Conservation (phyloP, 2,888 invertebrate species). For the Rhopalosiphum nymphaeae region DNA sequence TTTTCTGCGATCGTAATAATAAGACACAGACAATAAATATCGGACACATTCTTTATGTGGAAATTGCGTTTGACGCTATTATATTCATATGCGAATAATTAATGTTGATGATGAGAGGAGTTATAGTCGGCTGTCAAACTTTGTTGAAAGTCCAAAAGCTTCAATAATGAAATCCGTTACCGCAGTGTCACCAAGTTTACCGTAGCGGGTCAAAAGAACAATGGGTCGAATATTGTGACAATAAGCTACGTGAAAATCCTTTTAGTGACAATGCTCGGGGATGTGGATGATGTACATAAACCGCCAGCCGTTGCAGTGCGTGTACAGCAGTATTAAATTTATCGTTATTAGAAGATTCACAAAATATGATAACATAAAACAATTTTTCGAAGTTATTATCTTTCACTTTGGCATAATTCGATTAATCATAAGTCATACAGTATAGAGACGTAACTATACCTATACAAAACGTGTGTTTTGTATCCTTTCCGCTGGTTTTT, state of each 20-base stretch:
- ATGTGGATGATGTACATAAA: neutral
- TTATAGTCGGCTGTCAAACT: neutral
- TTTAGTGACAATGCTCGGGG: slow-evolving; percentile 24
- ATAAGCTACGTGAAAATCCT: slow-evolving; percentile 41
- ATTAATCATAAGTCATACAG: slow-evolving; percentile 22
- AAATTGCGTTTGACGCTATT: neutral
- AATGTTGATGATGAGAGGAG: neutral
- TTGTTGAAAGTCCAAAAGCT: slow-evolving; percentile 17
- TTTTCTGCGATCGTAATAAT: neutral
- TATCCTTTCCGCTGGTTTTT: neutral
- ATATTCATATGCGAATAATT: slow-evolving; percentile 30
- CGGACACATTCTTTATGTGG: neutral
- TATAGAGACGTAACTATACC: neutral
- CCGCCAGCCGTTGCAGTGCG: neutral
- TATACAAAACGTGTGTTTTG: neutral
- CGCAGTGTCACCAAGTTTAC: neutral
- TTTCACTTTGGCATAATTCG: neutral
- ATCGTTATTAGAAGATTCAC: neutral
- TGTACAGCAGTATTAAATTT: neutral
- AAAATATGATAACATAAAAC: neutral
- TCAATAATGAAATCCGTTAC: slow-evolving; percentile 44
- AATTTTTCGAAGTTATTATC: neutral
- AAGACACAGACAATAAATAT: neutral
- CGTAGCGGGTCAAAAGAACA: slow-evolving; percentile 7
- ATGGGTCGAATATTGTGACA: slow-evolving; percentile 2